Evolutionary conservation across 2,113 vertebrate genomes (phyloP).

Genomic region (Eptesicus fuscus): DNA sequence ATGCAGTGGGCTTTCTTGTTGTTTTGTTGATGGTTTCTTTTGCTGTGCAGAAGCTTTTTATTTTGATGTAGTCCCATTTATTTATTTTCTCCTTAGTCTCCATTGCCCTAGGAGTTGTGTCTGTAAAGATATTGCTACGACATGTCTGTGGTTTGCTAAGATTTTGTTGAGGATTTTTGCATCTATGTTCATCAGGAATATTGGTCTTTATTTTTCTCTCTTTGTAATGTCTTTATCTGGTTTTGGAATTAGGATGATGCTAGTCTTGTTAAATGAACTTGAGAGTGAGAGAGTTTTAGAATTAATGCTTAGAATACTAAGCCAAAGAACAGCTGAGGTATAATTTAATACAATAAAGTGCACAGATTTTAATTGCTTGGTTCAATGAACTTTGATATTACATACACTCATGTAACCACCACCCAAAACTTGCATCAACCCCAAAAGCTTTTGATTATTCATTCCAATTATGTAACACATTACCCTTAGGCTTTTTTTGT

Average conservation of each 20-base stretch:
- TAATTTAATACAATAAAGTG: slow-evolving; percentile 13
- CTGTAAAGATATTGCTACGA: no score
- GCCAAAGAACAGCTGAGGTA: not conserved
- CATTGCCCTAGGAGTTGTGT: no score
- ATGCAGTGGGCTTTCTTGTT: no score
- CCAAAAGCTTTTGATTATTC: not conserved
- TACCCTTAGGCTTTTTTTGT: not conserved
- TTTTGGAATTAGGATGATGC: not conserved
- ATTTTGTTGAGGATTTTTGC: not conserved
- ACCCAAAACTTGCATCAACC: not conserved
- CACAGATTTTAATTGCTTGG: not conserved
- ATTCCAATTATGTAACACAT: not conserved
- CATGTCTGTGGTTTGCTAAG: no score
- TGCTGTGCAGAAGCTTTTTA: no score
- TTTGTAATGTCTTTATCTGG: not conserved
- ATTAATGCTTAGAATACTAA: not conserved
- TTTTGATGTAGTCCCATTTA: no score
- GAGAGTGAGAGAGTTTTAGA: not conserved
- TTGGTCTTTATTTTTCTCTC: not conserved
- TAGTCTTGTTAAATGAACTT: not conserved
- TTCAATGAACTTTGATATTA: slow-evolving; percentile 12
- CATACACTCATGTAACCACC: not conserved
- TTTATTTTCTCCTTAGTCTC: no score
- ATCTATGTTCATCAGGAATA: not conserved
- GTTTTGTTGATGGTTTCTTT: no score